These are phyloP conservation scores for Natrix natrix DNA, from an alignment of 2,797 vertebrate species.

Conservation along the genomic window DNA sequence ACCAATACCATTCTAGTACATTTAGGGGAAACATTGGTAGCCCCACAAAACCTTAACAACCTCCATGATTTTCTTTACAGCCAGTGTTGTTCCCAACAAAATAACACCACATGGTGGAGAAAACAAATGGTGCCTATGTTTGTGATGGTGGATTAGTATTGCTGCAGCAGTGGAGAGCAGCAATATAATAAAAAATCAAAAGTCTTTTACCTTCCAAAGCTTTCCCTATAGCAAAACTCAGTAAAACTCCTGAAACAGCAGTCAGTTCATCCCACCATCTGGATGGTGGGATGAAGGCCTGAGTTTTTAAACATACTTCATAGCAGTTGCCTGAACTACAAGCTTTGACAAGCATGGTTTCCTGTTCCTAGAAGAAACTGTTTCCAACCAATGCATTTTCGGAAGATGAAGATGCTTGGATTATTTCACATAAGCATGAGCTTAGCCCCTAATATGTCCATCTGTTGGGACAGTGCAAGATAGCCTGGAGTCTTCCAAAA, in stretches of 20 bases:
- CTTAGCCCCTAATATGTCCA: background rate
- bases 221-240: background rate
- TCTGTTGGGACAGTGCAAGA: background rate
- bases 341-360: background rate
- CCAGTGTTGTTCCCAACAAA: background rate
- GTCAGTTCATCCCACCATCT: background rate
- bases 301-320: background rate
- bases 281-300: background rate
- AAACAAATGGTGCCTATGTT: background rate
- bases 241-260: background rate
- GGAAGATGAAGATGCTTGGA: background rate
- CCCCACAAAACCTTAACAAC: background rate
- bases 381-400: background rate
- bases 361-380: background rate
- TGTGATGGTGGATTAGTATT: background rate
- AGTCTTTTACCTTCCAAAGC: background rate
- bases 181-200: background rate
- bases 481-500: background rate
- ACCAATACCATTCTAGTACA: background rate
- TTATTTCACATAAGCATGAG: background rate
- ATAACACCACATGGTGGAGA: background rate
- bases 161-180: background rate
- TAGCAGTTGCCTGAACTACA: background rate
- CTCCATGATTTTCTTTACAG: background rate
- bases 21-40: background rate